phyloP scores from a whole-genome alignment of 2,797 vertebrate species.

The Rhynchotus rufescens region DNA sequence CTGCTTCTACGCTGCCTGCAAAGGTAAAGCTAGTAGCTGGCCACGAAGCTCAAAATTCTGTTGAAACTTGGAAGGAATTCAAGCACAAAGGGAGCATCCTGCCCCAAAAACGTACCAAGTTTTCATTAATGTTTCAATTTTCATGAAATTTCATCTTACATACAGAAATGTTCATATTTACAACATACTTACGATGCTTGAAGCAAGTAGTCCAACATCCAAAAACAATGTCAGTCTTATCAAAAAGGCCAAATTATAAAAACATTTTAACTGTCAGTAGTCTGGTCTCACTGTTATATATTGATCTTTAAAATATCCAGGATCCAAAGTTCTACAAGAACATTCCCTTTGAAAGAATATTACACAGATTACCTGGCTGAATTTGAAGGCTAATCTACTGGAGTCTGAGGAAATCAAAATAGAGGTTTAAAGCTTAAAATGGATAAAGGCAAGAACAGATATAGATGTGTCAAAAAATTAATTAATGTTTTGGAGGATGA shows the following conservation, averaged over 20 bases:
- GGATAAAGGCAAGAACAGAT: slow-evolving; percentile 51
- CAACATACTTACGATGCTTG: background rate
- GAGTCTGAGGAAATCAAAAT: slow-evolving; percentile 32
- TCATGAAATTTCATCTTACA: background rate
- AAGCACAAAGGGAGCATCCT: background rate
- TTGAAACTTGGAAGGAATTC: background rate
- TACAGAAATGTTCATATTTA: background rate
- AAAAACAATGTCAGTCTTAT: background rate
- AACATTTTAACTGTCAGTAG: background rate
- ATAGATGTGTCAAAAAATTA: background rate
- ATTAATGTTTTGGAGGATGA: slow-evolving; percentile 7
- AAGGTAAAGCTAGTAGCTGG: background rate
- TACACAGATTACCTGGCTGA: slow-evolving; percentile 59
- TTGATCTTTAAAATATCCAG: background rate
- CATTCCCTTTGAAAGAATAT: slow-evolving; percentile 38
- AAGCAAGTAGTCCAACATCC: background rate
- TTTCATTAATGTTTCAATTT: background rate
- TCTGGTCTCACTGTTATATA: background rate
- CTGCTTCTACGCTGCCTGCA: background rate
- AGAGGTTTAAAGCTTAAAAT: slow-evolving; percentile 54
- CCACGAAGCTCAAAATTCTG: background rate
- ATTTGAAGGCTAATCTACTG: slow-evolving; percentile 37
- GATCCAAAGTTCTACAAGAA: slow-evolving; percentile 18
- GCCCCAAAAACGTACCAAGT: background rate
- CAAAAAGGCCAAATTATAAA: background rate